Evolutionary conservation across 64 coral and sea anemone genomes (phyloP), one percentile per base, ranked within the genome.

Genomic region (Trachythela sp.): DNA sequence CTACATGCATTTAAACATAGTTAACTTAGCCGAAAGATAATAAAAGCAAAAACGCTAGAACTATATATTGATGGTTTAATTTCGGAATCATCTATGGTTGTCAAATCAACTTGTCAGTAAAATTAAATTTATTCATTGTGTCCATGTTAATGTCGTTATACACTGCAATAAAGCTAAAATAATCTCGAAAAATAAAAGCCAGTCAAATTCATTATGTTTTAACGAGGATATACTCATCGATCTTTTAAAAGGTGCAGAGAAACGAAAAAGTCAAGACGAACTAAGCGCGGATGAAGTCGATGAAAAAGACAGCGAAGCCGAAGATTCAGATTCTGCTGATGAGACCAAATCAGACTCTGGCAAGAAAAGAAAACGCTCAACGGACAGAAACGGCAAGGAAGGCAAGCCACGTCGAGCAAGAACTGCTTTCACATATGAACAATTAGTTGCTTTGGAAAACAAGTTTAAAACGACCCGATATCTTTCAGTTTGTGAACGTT

Each of bases 391-490:
- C 20, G 89, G 92, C 41, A 99, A 94, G 88, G 96, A 99, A 88
- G 96, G 96, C 87, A 99, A 99, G 51, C 93, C 96, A 35, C 35
- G 96, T 38, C 83, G 96, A 20, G 96, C 96, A 71, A 89, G 96
- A 85, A 99, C 96, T 89, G 96, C 96, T 38, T 99, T 99, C 89
- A 99, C 96, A 34, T 99, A 99, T 70, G 96, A 99, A 88, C 96
- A 99, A 91, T 87, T 99, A 90, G 96, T 99, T 35, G 96, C 96
- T 71, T 48, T 99, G 90, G 96, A 99, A 93, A 99, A 99, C 89
- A 99, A 99, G 86, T 99, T 99, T 84, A 99, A 99, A 89, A 92
- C 91, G 9, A 99, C 96, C 2, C 93, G 96, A 95, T 99, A 99
- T 39, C 85, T 99, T 76, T 99, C 96, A 51, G 96, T 99, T 20